These are phyloP conservation scores for Rhinophrynus dorsalis DNA, from an alignment of 2,797 vertebrate species.

Conservation along the genomic window DNA sequence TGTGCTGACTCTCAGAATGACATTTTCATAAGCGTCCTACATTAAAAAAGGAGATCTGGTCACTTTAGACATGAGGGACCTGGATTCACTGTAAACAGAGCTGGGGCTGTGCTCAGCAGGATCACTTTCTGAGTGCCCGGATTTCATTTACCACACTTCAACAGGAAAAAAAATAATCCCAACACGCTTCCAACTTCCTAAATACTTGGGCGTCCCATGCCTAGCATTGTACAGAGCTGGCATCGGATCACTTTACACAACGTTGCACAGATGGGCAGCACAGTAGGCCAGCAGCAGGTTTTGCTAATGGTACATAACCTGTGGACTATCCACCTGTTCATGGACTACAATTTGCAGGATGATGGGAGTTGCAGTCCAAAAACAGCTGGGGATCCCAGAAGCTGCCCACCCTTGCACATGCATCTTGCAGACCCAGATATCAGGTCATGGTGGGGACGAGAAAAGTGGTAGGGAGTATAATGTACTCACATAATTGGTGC, in stretches of 20 bases:
- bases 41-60: no score
- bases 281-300: slow-evolving; percentile 12
- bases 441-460: no score
- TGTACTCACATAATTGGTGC: no score
- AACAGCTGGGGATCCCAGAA: no score
- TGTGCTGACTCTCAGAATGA: no score
- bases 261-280: slow-evolving; percentile 41
- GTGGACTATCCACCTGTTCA: no score
- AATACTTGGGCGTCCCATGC: background rate
- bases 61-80: slow-evolving; percentile 10
- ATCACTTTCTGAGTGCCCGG: slow-evolving; percentile 14
- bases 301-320: background rate
- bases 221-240: background rate
- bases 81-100: slow-evolving; percentile 16
- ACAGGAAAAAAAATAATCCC: slow-evolving; percentile 20
- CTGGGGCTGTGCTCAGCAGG: background rate
- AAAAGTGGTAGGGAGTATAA: no score
- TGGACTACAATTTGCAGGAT: no score
- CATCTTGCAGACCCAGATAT: no score
- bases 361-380: no score
- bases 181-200: slow-evolving; percentile 18
- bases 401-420: no score
- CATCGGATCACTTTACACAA: slow-evolving; percentile 46
- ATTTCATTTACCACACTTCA: slow-evolving; percentile 15
- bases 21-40: no score